Base-by-base conservation (phyloP, 1,140 invertebrate species). In the Andrena cerasifolii region DNA sequence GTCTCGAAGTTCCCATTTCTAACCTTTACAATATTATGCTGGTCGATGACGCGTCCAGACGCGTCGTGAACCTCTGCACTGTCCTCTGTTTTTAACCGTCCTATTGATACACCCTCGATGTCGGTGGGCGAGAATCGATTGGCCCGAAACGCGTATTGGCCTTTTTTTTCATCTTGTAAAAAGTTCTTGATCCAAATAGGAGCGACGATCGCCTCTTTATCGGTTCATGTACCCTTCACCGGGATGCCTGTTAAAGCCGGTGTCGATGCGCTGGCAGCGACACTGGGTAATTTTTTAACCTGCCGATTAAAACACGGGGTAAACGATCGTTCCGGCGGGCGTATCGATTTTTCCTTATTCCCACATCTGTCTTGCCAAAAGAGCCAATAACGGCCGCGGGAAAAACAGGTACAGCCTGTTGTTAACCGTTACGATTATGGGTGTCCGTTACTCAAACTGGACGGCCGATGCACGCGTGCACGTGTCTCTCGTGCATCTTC, bases 371-470 rank as follows among this genome's bases (percentile, higher is more conserved):
- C 53, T 59, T 66, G 31, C 12, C 24, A 16, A 6, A 45, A 49
- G 40, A 31, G 33, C 45, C 70, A 74, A 74, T 74, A 79, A 79
- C 61, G 77, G 31, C 36, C 70, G 40, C 61, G 71, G 26, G 26
- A 79, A 74, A 66, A 79, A 74, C 70, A 79, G 70, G 45, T 73
- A 56, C 43, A n/a, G 21, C 18, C 28, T 78, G 71, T n/a, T n/a
- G n/a, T n/a, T n/a, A n/a, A n/a, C 72, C 54, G 51, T 79, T 74
- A 79, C 70, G 51, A 65, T 79, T 65, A 79, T 66, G 31, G 70
- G 47, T n/a, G 31, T 24, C 8, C 59, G 51, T 74, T 66, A 59
- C 62, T 79, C 70, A 59, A 74, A 43, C 7, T 16, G n/a, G 40
- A 54, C 76, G 76, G 61, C 62, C 58, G 56, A 51, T 36, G 16